Evolutionary conservation across 2,113 vertebrate species (phyloP).

Genomic region (Labeo rohita): DNA sequence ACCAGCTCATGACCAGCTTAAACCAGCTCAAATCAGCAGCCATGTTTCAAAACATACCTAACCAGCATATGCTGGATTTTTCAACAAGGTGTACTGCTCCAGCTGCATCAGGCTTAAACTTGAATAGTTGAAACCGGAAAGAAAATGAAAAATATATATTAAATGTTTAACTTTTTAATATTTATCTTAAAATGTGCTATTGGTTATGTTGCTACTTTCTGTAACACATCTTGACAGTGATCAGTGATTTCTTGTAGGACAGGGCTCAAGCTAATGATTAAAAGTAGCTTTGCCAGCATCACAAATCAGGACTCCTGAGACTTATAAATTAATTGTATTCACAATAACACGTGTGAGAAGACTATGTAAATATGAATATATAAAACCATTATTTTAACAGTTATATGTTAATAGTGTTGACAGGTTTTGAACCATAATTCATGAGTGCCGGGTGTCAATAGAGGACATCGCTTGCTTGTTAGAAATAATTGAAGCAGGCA

Average conservation of each 20-base stretch:
- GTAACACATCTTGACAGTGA: neutral
- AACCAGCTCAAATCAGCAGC: too few relatives aligned
- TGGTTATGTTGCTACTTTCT: neutral
- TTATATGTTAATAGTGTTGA: conserved; percentile 42
- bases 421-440: conserved; percentile 44
- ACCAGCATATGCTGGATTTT: too few relatives aligned
- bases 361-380: neutral
- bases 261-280: neutral
- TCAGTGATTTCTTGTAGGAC: too few relatives aligned
- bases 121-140: neutral
- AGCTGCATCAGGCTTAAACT: neutral
- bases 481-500: conserved; percentile 31
- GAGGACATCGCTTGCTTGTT: conserved; percentile 19
- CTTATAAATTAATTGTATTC: neutral
- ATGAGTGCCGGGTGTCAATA: conserved; percentile 33
- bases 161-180: too few relatives aligned
- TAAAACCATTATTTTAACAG: neutral
- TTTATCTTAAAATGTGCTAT: neutral
- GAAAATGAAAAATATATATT: too few relatives aligned
- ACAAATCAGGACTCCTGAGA: neutral
- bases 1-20: too few relatives aligned
- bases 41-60: too few relatives aligned
- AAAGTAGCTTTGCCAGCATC: neutral
- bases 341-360: neutral
- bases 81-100: neutral